Evolutionary conservation across 1,140 invertebrate species (phyloP).

Genomic region (Asobara japonica): DNA sequence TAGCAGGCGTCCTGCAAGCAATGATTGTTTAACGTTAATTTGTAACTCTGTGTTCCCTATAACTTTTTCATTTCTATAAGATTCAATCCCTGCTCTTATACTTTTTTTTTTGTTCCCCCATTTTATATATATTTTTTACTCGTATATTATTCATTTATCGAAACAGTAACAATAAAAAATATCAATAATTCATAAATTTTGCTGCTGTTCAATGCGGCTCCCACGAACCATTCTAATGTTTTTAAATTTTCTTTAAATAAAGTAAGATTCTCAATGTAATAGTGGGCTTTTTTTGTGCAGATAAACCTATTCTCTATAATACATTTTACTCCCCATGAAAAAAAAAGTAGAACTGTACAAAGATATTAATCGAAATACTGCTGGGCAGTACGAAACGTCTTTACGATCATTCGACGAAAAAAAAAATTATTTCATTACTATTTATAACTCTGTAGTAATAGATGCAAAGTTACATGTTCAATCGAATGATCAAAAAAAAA

Average conservation of each 20-base stretch:
- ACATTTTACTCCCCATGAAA: slow-evolving; percentile 21
- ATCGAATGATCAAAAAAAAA: slow-evolving; percentile 10
- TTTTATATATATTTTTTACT: slow-evolving; percentile 1
- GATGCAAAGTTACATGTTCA: not conserved
- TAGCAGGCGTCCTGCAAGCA: too few species aligned
- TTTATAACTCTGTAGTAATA: not conserved
- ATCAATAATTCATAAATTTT: slow-evolving; percentile 26
- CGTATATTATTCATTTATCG: slow-evolving; percentile 12
- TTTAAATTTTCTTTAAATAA: not conserved
- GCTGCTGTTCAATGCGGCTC: not conserved
- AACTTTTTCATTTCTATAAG: too few species aligned
- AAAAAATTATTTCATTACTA: slow-evolving; percentile 3
- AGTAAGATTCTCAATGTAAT: not conserved
- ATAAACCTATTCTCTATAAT: slow-evolving; percentile 31
- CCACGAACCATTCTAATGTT: not conserved
- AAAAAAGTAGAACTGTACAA: slow-evolving; percentile 36
- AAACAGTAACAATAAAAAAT: slow-evolving; percentile 34
- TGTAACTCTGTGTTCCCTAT: too few species aligned
- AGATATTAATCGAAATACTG: slow-evolving; percentile 37
- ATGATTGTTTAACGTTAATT: too few species aligned
- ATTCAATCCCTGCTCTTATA: too few species aligned
- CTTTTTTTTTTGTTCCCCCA: too few species aligned
- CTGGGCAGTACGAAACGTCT: slow-evolving; percentile 39
- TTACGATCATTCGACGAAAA: slow-evolving; percentile 25
- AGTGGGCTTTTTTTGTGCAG: slow-evolving; percentile 17